A percentile compares a stretch with the other conserved stretches of the same genome.
These are phyloP conservation scores for Chondrosia reniformis DNA, from an alignment of 37 sponge, comb jelly and placozoan species.

Conservation along the genomic window DNA sequence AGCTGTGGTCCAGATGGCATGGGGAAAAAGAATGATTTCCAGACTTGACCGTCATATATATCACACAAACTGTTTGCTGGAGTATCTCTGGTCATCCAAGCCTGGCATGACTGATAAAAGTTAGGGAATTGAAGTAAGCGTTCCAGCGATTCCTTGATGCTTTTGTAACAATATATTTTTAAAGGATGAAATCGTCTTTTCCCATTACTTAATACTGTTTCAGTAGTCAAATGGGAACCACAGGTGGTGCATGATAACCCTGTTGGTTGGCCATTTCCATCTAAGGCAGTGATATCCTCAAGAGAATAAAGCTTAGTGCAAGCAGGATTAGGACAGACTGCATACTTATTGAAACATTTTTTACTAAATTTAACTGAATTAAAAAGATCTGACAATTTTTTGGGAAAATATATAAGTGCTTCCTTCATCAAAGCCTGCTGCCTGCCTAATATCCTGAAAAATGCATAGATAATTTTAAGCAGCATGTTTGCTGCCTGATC, in stretches of 20 bases:
- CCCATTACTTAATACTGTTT: not conserved
- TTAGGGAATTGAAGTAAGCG: not conserved
- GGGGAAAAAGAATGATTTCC: not conserved
- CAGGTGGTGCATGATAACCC: not conserved
- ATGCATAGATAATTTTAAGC: too few species aligned
- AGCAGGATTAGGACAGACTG: not conserved
- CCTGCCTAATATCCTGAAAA: too few species aligned
- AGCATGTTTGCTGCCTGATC: too few species aligned
- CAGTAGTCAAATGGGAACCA: not conserved
- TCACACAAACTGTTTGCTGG: not conserved
- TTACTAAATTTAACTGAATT: not conserved
- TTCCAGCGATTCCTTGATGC: not conserved
- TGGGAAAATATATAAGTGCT: too few species aligned
- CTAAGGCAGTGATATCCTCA: not conserved
- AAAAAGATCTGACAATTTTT: not conserved
- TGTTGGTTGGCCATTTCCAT: not conserved
- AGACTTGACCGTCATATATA: too few species aligned
- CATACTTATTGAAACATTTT: not conserved
- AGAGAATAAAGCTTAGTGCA: not conserved
- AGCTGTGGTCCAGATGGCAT: not conserved
- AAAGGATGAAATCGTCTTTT: not conserved
- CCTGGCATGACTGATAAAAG: not conserved
- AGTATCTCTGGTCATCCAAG: not conserved
- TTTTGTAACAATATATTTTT: not conserved
- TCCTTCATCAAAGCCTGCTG: too few species aligned